A percentile compares a stretch with the other conserved stretches of the same genome.
Conservation (phyloP, 1,140 invertebrate genomes). For the Gerris buenoi region DNA sequence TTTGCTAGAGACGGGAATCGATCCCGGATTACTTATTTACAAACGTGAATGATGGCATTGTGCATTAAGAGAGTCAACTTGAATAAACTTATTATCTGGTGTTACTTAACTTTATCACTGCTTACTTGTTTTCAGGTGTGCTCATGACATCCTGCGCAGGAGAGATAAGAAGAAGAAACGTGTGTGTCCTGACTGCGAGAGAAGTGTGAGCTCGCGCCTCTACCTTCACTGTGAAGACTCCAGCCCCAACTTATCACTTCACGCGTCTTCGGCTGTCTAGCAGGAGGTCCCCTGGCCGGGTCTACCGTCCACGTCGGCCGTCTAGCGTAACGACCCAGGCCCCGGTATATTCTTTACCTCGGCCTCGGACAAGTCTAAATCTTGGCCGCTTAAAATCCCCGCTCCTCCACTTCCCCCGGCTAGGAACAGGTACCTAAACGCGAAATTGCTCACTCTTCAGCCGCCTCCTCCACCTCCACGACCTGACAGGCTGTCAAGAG, state of each 20-base stretch:
- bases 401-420: not conserved
- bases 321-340: not conserved
- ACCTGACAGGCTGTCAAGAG: not conserved
- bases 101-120: too few species aligned
- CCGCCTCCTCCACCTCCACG: not conserved
- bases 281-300: not conserved
- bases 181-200: constrained; percentile 46
- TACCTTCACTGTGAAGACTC: constrained; percentile 29
- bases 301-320: not conserved
- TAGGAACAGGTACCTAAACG: not conserved
- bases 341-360: not conserved
- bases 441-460: not conserved
- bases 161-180: constrained; percentile 43
- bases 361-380: not conserved
- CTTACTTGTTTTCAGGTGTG: constrained; percentile 48
- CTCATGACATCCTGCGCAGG: constrained; percentile 47
- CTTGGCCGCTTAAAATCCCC: not conserved
- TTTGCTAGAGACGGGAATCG: too few species aligned
- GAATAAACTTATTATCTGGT: too few species aligned
- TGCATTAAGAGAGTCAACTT: not conserved
- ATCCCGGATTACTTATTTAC: too few species aligned
- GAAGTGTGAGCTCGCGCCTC: constrained; percentile 42
- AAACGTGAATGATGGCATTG: not conserved
- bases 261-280: constrained; percentile 19
- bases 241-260: constrained; percentile 21